phyloP scores from a whole-genome alignment of 37 sponge, comb jelly and placozoan genomes.

The Halichondria panicea region DNA sequence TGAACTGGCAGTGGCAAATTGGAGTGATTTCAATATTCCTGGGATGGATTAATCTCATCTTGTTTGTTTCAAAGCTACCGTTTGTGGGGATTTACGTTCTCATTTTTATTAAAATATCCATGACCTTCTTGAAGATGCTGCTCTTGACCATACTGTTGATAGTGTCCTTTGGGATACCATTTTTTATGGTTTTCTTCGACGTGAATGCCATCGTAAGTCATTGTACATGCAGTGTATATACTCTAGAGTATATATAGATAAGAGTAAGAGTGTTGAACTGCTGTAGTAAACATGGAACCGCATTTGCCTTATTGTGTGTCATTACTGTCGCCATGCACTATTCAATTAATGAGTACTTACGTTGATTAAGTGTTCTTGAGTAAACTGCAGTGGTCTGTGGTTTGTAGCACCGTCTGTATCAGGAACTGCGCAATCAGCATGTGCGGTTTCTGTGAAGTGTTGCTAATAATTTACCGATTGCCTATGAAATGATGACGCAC shows the following conservation, averaged over 20 bases:
- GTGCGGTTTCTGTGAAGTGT: no score
- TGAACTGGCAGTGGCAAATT: slow-evolving; percentile 77
- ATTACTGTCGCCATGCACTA: no score
- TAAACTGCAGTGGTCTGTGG: no score
- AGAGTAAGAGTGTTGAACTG: neutral
- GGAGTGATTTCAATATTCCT: slow-evolving; percentile 80
- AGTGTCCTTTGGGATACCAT: slow-evolving; percentile 83
- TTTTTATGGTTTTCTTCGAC: slow-evolving; percentile 76
- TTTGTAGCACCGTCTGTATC: no score
- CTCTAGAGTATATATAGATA: neutral
- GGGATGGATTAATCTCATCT: slow-evolving; percentile 80
- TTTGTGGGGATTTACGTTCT: slow-evolving; percentile 88
- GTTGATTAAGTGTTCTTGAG: no score
- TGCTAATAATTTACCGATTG: no score
- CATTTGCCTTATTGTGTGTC: no score
- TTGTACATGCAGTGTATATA: neutral
- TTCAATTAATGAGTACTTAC: no score
- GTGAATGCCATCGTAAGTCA: slow-evolving; percentile 14
- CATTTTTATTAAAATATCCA: slow-evolving; percentile 85
- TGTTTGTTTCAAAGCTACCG: slow-evolving; percentile 73
- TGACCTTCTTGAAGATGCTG: slow-evolving; percentile 80
- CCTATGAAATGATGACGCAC: no score
- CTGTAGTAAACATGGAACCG: no score
- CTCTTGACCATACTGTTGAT: slow-evolving; percentile 73
- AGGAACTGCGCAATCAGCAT: no score